Percentiles rank a stretch among this genome's conserved stretches.
phyloP scores from a whole-genome alignment of 2,888 invertebrate genomes.

The Ochropleura leucogaster region DNA sequence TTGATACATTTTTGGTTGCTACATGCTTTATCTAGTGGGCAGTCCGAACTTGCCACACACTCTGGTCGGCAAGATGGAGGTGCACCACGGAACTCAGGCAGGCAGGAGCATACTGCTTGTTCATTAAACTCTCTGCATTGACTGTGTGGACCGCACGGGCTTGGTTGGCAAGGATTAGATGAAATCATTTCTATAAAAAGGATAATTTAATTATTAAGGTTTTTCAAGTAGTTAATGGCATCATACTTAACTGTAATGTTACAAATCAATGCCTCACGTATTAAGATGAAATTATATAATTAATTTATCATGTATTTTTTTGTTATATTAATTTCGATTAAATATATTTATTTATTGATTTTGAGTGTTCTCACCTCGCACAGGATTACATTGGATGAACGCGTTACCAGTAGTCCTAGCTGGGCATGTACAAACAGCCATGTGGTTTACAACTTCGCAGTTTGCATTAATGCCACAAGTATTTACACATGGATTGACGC shows the following conservation, averaged over 20 bases:
- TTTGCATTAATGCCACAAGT: slow-evolving; percentile 94
- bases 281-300: not conserved
- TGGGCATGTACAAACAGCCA: slow-evolving; percentile 94
- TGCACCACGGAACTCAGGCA: slow-evolving; percentile 91
- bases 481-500: slow-evolving; percentile 93
- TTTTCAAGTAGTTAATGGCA: not conserved
- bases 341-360: not conserved
- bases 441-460: slow-evolving; percentile 94
- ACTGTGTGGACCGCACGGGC: slow-evolving; percentile 92
- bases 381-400: slow-evolving; percentile 91
- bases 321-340: no score
- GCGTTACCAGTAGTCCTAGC: slow-evolving; percentile 93
- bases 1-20: slow-evolving; percentile 93
- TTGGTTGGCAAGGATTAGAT: slow-evolving; percentile 91
- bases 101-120: slow-evolving; percentile 93
- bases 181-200: slow-evolving; percentile 78
- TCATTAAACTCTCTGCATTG: slow-evolving; percentile 91
- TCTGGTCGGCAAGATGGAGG: slow-evolving; percentile 94
- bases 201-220: not conserved
- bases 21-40: slow-evolving; percentile 93
- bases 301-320: no score
- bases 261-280: not conserved
- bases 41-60: slow-evolving; percentile 93
- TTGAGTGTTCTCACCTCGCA: slow-evolving; percentile 83
- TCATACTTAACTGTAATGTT: not conserved